phyloP scores from a whole-genome alignment of 2,797 vertebrate genomes.

The Onychomys arenicola region DNA sequence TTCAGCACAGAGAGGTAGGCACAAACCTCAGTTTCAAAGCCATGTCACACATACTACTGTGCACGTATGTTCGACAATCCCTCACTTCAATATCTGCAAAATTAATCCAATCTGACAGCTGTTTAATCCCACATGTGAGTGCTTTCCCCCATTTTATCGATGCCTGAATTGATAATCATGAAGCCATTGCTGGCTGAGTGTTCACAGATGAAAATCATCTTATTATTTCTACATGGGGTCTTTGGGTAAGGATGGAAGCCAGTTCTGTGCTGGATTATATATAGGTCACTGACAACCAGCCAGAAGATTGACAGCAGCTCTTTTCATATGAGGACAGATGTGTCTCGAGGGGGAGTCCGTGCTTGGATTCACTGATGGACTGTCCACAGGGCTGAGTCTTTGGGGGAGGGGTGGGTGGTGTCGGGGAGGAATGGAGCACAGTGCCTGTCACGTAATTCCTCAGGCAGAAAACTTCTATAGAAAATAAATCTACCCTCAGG shows the following conservation, averaged over 20 bases:
- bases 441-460: neutral
- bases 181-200: neutral
- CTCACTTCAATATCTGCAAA: constrained; percentile 46
- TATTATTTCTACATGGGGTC: neutral
- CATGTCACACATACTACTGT: neutral
- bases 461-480: neutral
- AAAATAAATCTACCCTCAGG: neutral
- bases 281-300: neutral
- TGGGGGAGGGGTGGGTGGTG: too few relatives aligned
- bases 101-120: neutral
- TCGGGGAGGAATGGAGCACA: neutral
- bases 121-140: neutral
- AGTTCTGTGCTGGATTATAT: neutral
- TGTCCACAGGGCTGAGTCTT: neutral
- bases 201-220: neutral
- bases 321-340: neutral
- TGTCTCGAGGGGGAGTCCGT: neutral
- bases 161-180: neutral
- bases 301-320: neutral
- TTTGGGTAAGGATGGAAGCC: neutral
- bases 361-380: neutral
- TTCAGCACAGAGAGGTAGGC: neutral
- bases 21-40: constrained; percentile 48
- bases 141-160: constrained; percentile 7
- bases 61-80: neutral